A percentile compares a stretch with the other conserved stretches of the same genome.
Evolutionary conservation across 1,140 invertebrate genomes (phyloP).

Genomic region (Gryon sp.): DNA sequence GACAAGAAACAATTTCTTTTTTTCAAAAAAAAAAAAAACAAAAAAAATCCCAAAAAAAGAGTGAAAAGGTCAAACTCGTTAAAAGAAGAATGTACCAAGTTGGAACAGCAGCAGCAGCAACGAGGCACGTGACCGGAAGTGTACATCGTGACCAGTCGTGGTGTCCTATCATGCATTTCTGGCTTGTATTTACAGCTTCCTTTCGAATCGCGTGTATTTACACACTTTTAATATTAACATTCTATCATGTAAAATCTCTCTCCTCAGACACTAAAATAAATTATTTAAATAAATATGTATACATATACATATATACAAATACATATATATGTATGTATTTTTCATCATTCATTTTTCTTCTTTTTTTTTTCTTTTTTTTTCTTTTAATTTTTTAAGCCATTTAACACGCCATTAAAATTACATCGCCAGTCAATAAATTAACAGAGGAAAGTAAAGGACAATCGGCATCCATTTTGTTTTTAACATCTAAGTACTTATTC

Average conservation of each 20-base stretch:
- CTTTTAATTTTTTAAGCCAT: no score
- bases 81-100: conserved; percentile 61
- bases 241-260: conserved; percentile 73
- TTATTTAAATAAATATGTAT: conserved; percentile 77
- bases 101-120: conserved; percentile 66
- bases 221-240: conserved; percentile 73
- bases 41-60: no score
- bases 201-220: conserved; percentile 62
- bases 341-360: no score
- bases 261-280: conserved; percentile 78
- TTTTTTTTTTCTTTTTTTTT: no score
- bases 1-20: conserved; percentile 49
- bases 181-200: conserved; percentile 66
- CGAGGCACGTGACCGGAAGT: conserved; percentile 65
- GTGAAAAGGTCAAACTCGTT: conserved; percentile 63
- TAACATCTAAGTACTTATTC: conserved; percentile 7
- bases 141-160: conserved; percentile 60
- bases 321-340: conserved; percentile 64
- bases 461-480: conserved; percentile 8
- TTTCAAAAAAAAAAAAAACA: conserved; percentile 46
- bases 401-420: conserved; percentile 22
- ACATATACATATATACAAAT: conserved; percentile 76
- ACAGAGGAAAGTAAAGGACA: conserved; percentile 22
- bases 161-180: conserved; percentile 66
- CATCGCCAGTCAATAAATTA: conserved; percentile 57